Conservation (phyloP, 2,113 vertebrate genomes). For the Megaceryle torquata region DNA sequence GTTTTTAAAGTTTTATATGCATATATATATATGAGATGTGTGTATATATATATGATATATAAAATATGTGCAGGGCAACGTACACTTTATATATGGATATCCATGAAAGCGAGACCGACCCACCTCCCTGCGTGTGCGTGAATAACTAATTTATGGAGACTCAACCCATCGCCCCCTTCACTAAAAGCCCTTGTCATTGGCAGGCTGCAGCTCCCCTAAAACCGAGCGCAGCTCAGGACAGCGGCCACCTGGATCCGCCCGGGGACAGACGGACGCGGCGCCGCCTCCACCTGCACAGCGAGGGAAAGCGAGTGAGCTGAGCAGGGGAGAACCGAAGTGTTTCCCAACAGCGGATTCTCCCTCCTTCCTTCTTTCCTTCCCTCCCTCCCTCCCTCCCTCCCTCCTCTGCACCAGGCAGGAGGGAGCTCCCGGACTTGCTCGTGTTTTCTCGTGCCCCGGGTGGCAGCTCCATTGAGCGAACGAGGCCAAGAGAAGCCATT, state of each 20-base stretch:
- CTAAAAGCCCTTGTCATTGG: background rate
- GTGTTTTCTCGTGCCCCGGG: background rate
- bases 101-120: background rate
- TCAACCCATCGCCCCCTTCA: background rate
- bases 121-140: conserved; percentile 16
- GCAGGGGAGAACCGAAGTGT: background rate
- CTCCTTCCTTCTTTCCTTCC: background rate
- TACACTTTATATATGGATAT: conserved; percentile 32
- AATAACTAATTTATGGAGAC: background rate
- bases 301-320: background rate
- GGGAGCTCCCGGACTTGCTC: background rate
- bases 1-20: conserved; percentile 27
- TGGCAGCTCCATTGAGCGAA: background rate
- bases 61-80: conserved; percentile 49
- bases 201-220: background rate
- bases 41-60: conserved; percentile 18
- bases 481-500: background rate
- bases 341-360: background rate
- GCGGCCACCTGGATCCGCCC: background rate
- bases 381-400: background rate
- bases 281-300: background rate
- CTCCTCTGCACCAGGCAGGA: background rate
- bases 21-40: background rate
- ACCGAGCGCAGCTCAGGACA: background rate
- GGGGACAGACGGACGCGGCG: background rate